Percentiles rank a stretch among this genome's conserved stretches.
These are phyloP conservation scores for Aphis craccivora DNA, from an alignment of 1,140 invertebrate species.

Conservation along the genomic window DNA sequence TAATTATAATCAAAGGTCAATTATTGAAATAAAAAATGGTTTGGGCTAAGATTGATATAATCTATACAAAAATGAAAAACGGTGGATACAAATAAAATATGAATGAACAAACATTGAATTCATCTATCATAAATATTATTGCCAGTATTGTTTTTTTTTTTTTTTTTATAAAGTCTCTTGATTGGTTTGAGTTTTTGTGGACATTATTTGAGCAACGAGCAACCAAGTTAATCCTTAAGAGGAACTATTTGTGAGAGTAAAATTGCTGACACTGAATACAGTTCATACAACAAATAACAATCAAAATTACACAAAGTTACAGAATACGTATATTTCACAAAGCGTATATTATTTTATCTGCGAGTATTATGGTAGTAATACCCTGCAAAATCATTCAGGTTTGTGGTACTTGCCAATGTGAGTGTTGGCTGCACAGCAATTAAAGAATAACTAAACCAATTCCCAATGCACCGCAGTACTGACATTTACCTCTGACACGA, in stretches of 20 bases:
- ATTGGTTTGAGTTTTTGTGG: neutral
- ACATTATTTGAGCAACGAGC: neutral
- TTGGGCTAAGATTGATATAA: neutral
- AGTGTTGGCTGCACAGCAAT: neutral
- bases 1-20: neutral
- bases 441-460: neutral
- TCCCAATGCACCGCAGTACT: neutral
- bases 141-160: neutral
- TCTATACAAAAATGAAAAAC: neutral
- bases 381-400: neutral
- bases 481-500: neutral
- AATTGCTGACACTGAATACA: neutral
- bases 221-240: neutral
- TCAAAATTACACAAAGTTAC: neutral
- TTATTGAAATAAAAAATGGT: neutral
- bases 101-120: neutral
- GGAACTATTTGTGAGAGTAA: neutral
- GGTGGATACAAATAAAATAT: constrained; percentile 3
- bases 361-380: neutral
- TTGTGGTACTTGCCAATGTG: neutral
- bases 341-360: neutral
- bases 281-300: constrained; percentile 16
- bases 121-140: neutral
- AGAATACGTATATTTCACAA: neutral
- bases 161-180: neutral